Percentiles rank a stretch among this genome's conserved stretches.
Conservation (phyloP, 2,797 vertebrate genomes). For the Xiphophorus birchmanni region DNA sequence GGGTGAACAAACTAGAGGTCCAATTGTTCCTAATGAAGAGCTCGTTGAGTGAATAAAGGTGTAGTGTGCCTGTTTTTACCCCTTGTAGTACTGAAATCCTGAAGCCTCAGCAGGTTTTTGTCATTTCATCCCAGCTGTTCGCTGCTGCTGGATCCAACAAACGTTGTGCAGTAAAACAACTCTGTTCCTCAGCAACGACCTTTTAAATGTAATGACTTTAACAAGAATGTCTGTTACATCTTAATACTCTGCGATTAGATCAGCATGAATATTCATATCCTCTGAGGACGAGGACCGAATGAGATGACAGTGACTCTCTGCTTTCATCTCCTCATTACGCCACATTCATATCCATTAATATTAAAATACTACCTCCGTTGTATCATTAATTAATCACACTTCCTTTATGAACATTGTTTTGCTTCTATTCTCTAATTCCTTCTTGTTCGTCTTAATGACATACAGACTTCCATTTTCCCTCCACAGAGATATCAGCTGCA, state of each 20-base stretch:
- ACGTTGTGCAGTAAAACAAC: background rate
- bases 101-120: background rate
- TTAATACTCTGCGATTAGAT: slow-evolving; percentile 39
- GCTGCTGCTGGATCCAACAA: background rate
- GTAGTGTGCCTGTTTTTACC: background rate
- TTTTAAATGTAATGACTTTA: slow-evolving; percentile 14
- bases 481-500: slow-evolving; percentile 30
- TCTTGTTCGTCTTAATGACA: slow-evolving; percentile 5
- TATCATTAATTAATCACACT: slow-evolving; percentile 30
- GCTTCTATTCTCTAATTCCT: slow-evolving; percentile 6
- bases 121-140: background rate
- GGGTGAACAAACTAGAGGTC: background rate
- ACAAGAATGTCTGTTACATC: slow-evolving; percentile 29
- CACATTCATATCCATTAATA: slow-evolving; percentile 21
- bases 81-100: background rate
- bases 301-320: slow-evolving; percentile 16
- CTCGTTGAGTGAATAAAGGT: background rate
- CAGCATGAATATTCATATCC: slow-evolving; percentile 64
- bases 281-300: slow-evolving; percentile 17
- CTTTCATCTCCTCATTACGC: slow-evolving; percentile 47
- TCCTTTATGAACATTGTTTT: slow-evolving; percentile 24
- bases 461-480: background rate
- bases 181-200: background rate
- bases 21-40: background rate
- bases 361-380: slow-evolving; percentile 34